Conservation (phyloP, 2,113 vertebrate genomes). For the Trogon surrucura region DNA sequence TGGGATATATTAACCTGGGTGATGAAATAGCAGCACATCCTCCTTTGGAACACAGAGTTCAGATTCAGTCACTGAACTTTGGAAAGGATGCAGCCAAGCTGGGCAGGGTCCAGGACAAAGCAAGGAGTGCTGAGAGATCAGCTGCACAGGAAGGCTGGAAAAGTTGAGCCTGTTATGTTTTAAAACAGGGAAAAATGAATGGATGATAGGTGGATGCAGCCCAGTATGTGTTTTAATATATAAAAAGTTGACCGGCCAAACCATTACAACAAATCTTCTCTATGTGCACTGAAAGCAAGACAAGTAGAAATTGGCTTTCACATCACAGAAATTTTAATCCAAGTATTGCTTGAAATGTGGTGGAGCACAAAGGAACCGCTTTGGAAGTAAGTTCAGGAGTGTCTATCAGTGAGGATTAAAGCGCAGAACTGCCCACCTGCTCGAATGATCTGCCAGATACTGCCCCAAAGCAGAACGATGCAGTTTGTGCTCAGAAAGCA, state of each 20-base stretch:
- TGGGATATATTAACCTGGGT: constrained; percentile 32
- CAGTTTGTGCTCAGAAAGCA: background rate
- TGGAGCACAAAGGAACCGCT: background rate
- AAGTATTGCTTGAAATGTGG: background rate
- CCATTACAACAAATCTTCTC: background rate
- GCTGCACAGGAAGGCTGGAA: background rate
- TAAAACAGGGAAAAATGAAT: background rate
- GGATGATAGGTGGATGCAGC: background rate
- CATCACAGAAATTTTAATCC: background rate
- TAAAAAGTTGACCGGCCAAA: background rate
- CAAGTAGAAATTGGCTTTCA: background rate
- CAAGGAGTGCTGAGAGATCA: background rate
- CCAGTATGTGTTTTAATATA: background rate
- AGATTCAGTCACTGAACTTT: background rate
- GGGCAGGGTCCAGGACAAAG: background rate
- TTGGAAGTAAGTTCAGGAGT: background rate
- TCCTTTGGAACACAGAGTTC: background rate
- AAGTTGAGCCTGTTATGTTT: background rate
- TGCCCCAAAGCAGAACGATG: background rate
- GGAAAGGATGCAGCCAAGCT: constrained; percentile 28
- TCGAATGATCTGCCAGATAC: background rate
- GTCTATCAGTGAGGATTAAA: background rate
- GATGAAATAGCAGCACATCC: constrained; percentile 35
- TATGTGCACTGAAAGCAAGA: background rate
- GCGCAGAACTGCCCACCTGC: background rate